These are phyloP conservation scores for Aphodius sticticus DNA, from an alignment of 2,888 invertebrate genomes.

Conservation along the genomic window DNA sequence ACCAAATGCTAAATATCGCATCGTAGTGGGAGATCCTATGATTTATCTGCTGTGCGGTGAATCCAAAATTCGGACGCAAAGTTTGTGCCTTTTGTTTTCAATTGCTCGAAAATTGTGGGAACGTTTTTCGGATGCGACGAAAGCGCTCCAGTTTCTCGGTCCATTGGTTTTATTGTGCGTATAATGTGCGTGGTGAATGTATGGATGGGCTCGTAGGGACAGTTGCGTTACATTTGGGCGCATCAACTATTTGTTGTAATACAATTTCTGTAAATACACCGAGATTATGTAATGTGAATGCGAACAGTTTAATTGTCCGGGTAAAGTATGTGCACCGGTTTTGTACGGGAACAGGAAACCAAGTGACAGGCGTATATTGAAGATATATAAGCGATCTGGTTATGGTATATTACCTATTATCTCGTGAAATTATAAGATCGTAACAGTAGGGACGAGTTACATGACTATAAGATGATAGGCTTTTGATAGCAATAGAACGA, in stretches of 20 bases:
- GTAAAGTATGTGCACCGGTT: too few relatives aligned
- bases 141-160: background rate
- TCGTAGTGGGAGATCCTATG: constrained; percentile 34
- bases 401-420: too few relatives aligned
- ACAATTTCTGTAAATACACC: background rate
- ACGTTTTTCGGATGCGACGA: background rate
- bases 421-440: too few relatives aligned
- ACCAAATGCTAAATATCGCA: constrained; percentile 19
- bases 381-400: too few relatives aligned
- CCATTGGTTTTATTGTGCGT: background rate
- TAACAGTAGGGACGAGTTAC: too few relatives aligned
- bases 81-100: background rate
- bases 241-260: background rate
- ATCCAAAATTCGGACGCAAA: too few relatives aligned
- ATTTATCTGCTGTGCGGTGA: too few relatives aligned
- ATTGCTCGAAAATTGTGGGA: background rate
- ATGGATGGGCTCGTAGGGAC: background rate
- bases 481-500: too few relatives aligned
- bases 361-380: too few relatives aligned
- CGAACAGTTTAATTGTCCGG: background rate
- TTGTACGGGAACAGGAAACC: too few relatives aligned
- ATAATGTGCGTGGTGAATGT: background rate
- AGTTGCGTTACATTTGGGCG: background rate
- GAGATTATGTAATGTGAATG: background rate
- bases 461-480: too few relatives aligned